A percentile compares a stretch with the other conserved stretches of the same genome.
Evolutionary conservation across 2,113 vertebrate genomes (phyloP).

Genomic region (Elanoides forficatus): DNA sequence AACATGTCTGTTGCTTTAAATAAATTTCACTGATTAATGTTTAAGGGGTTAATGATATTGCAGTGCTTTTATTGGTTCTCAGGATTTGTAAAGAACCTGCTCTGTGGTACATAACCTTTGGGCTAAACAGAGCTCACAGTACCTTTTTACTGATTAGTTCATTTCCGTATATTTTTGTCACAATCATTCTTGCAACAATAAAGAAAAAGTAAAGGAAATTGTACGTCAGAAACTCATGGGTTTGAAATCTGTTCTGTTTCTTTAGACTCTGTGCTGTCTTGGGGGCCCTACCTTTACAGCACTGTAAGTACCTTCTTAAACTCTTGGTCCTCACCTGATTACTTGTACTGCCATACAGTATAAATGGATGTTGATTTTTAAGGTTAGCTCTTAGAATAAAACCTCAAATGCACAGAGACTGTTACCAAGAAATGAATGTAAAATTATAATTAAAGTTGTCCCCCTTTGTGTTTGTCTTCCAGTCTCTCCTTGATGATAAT

Average conservation of each 20-base stretch:
- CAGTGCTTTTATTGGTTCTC: neutral
- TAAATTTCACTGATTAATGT: neutral
- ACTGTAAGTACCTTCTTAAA: slow-evolving; percentile 79
- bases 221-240: neutral
- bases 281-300: slow-evolving; percentile 94
- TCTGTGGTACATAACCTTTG: neutral
- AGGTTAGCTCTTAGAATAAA: neutral
- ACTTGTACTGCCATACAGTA: neutral
- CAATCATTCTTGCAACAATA: neutral
- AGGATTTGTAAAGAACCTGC: neutral
- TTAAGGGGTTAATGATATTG: neutral
- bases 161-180: neutral
- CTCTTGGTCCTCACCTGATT: neutral
- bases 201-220: neutral
- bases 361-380: neutral
- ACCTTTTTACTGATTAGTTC: neutral
- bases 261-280: slow-evolving; percentile 93
- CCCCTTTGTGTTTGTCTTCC: neutral
- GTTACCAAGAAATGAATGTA: neutral
- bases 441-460: neutral
- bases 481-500: slow-evolving; percentile 91
- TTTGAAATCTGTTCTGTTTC: slow-evolving; percentile 3
- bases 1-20: neutral
- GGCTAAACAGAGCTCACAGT: neutral
- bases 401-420: neutral